These are phyloP conservation scores for Trematomus loennbergii DNA, from an alignment of 2,113 vertebrate genomes.

Conservation along the genomic window DNA sequence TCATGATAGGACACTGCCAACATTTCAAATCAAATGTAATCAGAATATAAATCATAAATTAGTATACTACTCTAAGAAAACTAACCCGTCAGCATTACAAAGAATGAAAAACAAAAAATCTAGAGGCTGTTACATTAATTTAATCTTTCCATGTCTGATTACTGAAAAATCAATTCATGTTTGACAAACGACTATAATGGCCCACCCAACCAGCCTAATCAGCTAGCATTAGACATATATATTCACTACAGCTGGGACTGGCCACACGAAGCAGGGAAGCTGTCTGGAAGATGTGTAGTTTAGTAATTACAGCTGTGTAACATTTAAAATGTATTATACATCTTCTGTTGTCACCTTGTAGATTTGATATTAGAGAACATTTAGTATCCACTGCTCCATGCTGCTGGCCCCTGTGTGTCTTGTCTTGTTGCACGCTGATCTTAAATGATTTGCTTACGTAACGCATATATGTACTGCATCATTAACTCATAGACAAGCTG, in stretches of 20 bases:
- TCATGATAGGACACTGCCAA: too few relatives aligned
- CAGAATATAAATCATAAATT: too few relatives aligned
- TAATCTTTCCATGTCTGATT: neutral
- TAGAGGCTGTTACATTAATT: neutral
- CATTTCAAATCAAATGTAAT: too few relatives aligned
- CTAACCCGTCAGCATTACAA: neutral
- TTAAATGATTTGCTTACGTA: conserved; percentile 45
- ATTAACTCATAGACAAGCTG: conserved; percentile 47
- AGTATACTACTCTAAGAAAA: neutral
- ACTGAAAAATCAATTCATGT: neutral
- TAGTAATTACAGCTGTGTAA: neutral
- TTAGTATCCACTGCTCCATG: neutral
- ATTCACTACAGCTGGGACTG: neutral
- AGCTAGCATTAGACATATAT: neutral
- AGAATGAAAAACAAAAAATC: neutral
- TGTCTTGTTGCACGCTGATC: conserved; percentile 26
- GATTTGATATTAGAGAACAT: conserved; percentile 2
- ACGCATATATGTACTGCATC: conserved; percentile 19
- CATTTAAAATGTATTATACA: neutral
- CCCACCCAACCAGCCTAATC: neutral
- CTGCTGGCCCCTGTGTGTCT: conserved; percentile 7
- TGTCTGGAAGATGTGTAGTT: neutral
- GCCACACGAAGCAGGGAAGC: neutral
- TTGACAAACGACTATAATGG: neutral
- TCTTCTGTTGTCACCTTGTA: neutral